Percentiles rank a stretch among this genome's conserved stretches.
Evolutionary conservation across 35 echinoderm and acorn worm species (phyloP).

Genomic region (Ophiothrix spiculata): DNA sequence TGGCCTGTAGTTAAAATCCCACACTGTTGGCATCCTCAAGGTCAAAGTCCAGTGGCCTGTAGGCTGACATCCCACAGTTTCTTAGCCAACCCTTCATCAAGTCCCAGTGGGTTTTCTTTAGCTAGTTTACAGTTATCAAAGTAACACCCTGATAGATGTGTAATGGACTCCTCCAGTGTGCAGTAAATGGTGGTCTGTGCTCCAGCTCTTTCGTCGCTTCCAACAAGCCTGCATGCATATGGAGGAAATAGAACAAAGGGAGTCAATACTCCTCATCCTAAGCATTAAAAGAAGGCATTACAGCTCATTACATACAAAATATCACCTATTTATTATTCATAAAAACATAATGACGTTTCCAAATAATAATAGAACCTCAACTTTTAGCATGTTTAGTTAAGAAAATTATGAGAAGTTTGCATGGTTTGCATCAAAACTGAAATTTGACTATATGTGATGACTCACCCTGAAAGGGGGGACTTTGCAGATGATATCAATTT

Average conservation of each 20-base stretch:
- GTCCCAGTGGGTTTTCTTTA: constrained; percentile 16
- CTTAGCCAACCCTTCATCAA: constrained; percentile 19
- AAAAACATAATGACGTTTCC: too few relatives aligned
- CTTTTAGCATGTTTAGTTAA: too few relatives aligned
- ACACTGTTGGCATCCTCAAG: too few relatives aligned
- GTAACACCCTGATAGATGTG: constrained; percentile 30
- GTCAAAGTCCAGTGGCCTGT: constrained; percentile 25
- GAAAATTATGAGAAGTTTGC: too few relatives aligned
- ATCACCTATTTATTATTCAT: too few relatives aligned
- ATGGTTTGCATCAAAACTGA: too few relatives aligned
- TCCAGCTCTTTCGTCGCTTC: constrained; percentile 47
- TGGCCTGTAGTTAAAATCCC: too few relatives aligned
- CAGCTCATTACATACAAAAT: background rate
- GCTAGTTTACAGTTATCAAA: constrained; percentile 38
- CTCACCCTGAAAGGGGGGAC: too few relatives aligned
- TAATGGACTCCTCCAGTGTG: constrained; percentile 39
- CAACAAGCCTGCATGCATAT: constrained; percentile 32
- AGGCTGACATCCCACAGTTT: constrained; percentile 53
- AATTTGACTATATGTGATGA: too few relatives aligned
- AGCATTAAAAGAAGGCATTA: background rate
- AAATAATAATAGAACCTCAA: too few relatives aligned
- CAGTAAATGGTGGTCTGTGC: constrained; percentile 78
- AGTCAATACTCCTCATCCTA: background rate
- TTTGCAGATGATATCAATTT: too few relatives aligned
- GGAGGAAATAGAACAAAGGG: constrained; percentile 4